Percentiles rank a stretch among this genome's conserved stretches.
These are phyloP conservation scores for Crotalus horridus DNA, from an alignment of 2,113 vertebrate genomes.

Conservation along the genomic window DNA sequence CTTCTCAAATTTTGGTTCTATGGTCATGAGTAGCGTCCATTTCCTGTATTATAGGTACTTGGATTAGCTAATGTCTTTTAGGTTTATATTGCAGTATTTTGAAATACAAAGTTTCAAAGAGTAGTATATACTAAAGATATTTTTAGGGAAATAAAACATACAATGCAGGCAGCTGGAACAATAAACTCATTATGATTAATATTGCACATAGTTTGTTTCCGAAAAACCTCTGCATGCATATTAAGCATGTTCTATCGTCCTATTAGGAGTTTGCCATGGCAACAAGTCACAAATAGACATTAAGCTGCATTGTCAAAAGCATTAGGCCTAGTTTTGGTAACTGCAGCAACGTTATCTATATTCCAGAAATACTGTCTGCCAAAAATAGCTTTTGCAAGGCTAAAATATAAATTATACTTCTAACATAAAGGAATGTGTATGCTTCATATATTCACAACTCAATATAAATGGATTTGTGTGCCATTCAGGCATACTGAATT, in stretches of 20 bases:
- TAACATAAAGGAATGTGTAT: background rate
- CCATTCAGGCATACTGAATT: background rate
- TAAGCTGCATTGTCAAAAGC: background rate
- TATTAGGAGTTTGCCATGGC: conserved; percentile 7
- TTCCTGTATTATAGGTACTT: background rate
- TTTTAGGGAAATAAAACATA: conserved; percentile 15
- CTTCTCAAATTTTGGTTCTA: background rate
- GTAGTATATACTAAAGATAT: background rate
- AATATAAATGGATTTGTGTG: background rate
- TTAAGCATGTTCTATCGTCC: conserved; percentile 10
- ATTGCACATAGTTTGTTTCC: background rate
- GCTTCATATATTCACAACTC: background rate
- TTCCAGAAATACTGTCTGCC: background rate
- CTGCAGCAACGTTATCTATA: background rate
- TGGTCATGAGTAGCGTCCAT: background rate
- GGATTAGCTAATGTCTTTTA: background rate
- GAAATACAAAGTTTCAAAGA: background rate
- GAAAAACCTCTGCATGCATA: background rate
- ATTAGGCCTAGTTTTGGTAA: background rate
- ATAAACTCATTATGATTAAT: conserved; percentile 9
- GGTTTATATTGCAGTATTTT: background rate
- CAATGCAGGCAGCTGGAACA: background rate
- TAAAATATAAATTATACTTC: background rate
- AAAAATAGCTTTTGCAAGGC: background rate
- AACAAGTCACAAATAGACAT: background rate